phyloP scores from a whole-genome alignment of 1,140 invertebrate species.

The Nautilus pompilius region DNA sequence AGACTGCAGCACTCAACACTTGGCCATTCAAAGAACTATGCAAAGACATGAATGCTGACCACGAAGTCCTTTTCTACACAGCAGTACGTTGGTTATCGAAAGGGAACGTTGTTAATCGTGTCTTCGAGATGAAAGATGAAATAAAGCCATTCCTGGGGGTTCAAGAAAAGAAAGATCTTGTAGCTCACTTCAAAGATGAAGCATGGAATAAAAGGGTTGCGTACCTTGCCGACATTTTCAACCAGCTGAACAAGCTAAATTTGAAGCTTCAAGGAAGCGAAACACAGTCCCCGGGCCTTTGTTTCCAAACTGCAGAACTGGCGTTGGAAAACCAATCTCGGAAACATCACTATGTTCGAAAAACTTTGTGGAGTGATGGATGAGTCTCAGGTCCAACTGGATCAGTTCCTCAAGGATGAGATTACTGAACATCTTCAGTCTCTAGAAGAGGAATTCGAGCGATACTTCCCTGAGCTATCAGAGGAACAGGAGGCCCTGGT shows the following conservation, averaged over 20 bases:
- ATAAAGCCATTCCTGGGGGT: neutral
- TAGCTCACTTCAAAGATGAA: neutral
- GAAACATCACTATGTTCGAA: too few species aligned
- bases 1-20: neutral
- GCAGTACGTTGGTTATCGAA: neutral
- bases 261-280: neutral
- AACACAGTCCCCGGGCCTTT: too few species aligned
- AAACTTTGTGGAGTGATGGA: too few species aligned
- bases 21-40: conserved; percentile 1
- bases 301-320: too few species aligned
- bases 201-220: conserved; percentile 3
- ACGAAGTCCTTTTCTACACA: conserved; percentile 1
- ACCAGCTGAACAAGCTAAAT: neutral
- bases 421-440: too few species aligned
- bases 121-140: neutral
- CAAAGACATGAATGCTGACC: neutral
- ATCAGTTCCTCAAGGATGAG: too few species aligned
- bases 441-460: too few species aligned
- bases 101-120: neutral
- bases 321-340: too few species aligned
- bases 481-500: too few species aligned
- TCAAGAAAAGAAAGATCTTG: neutral
- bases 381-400: too few species aligned
- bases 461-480: too few species aligned
- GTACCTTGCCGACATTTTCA: neutral